Evolutionary conservation across 2,888 invertebrate species (phyloP), one percentile per base, ranked within the genome.

Genomic region (Netelia inedita): DNA sequence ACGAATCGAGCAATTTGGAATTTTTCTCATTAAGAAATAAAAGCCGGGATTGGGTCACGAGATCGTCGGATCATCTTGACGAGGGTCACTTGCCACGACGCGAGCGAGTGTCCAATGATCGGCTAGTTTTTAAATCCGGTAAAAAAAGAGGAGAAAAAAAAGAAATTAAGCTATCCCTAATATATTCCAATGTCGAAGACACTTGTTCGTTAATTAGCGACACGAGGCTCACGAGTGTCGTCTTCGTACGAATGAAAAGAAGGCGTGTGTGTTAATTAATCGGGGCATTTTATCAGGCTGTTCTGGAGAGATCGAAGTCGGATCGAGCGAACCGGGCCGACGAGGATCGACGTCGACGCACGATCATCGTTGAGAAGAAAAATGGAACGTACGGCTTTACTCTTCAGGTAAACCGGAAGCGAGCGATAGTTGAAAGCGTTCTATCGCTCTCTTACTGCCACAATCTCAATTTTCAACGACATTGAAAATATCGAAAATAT

Each of bases 301-400:
- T 96, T 82, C 93, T 96, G 92, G 96, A 96, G 90, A 94, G 96
- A 83, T 96, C 97, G 63, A 96, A 97, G 90, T 95, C 96, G 57
- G 97, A 97, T 92, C 95, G 97, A 71, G 95, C 96, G 85, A 95
- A 96, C 41, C 96, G 97, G 90, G 96, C 96, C 9, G 97, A 97
- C 88, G 98, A 98, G 89, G 98, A 98, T 93, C 97, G 98, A 90
- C 95, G 98, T 21, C 95, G 98, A 83, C 96, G 99, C 61, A 97
- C 99, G 16, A 98, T 99, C 84, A 98, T 99, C 84, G 96, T 98
- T 5, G 98, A 98, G 93, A 97, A 98, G 94, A 97, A 96, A 92
- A 97, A 97, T 93, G 97, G 97, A 63, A 97, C 97, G 43, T 99
- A 98, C 93, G 99, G 99, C 14, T 99, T 99, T 94, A 99, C 99